Percentiles rank a stretch among this genome's conserved stretches.
Evolutionary conservation across 2,797 vertebrate genomes (phyloP).

Genomic region (Peromyscus eremicus): DNA sequence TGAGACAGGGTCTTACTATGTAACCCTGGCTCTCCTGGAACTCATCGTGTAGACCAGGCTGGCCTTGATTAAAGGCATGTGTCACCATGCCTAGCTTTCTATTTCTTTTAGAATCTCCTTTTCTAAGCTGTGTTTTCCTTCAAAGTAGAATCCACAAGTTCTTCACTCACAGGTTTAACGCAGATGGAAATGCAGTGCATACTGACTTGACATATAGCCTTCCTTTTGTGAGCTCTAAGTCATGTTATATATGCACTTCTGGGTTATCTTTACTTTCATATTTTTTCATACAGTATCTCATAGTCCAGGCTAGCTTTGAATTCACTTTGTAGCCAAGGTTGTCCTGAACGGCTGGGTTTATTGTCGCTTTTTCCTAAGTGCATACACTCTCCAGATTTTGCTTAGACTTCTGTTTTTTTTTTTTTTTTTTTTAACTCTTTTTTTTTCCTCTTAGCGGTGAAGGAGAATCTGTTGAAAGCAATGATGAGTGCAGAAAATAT

Average conservation of each 20-base stretch:
- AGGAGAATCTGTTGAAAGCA: not conserved
- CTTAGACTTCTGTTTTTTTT: not conserved
- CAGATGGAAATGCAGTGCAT: slow-evolving; percentile 11
- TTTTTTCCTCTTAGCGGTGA: not conserved
- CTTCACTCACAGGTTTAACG: not conserved
- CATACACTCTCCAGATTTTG: not conserved
- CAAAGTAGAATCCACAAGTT: slow-evolving; percentile 33
- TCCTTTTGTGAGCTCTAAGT: slow-evolving; percentile 11
- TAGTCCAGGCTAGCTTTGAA: not conserved
- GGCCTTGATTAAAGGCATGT: not conserved
- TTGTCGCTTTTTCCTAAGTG: not conserved
- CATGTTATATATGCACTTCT: not conserved
- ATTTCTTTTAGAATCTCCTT: slow-evolving; percentile 9
- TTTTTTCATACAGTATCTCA: not conserved
- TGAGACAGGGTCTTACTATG: not conserved
- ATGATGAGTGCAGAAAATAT: not conserved
- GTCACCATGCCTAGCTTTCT: not conserved
- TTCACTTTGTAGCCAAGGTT: not conserved
- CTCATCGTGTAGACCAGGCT: not conserved
- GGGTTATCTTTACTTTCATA: not conserved
- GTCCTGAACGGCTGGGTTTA: not conserved
- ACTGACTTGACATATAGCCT: not conserved
- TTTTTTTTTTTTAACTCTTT: not conserved
- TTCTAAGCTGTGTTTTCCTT: slow-evolving; percentile 41
- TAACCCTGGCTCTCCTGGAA: not conserved